Evolutionary conservation across 1,140 invertebrate species (phyloP), one percentile per base, ranked within the genome.

Genomic region (Sipha flava): DNA sequence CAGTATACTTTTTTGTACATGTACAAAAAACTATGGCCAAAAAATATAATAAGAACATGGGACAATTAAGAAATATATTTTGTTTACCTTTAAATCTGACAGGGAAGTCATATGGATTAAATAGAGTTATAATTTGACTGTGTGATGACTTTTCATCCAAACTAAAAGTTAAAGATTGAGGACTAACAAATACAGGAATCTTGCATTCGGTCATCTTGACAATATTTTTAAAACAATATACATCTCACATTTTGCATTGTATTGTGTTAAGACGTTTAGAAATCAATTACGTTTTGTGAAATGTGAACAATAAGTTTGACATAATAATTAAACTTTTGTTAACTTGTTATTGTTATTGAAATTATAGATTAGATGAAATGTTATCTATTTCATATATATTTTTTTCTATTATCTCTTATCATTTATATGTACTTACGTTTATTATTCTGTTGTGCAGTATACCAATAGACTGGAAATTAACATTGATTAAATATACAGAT

Each of bases 31-130:
- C 93, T 94, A 86, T 23, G 3, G 18, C 82, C 91, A 89, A 26
- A 81, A 5, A 82, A 66, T 54, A 47, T 29, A 40, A 81, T 64
- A 68, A 68, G 29, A 66, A 66, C 23, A 31, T 6, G 4, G 7
- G 14, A 16, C 12, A 10, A 45, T 59, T 66, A 81, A 82, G 12
- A 47, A 70, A 1, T 14, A 0, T 26, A 75, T 23, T 18, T 45
- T 43, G 80, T 83, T 85, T 89, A 95, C 94, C 92, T 92, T 92
- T 93, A 84, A 94, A 96, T 86, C 91, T 90, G 7, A 96, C 88
- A 49, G 90, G 87, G 86, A 94, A 94, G 81, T 95, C 93, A 85
- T 95, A 95, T 3, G 93, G 94, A 87, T 95, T 96, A 84, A 95
- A 95, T 49, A 96, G 86, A 52, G 93, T 95, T 43, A 96, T 85